Percentiles rank a stretch among this genome's conserved stretches.
phyloP scores from a whole-genome alignment of 1,140 invertebrate genomes.

The Drosophila aff. region DNA sequence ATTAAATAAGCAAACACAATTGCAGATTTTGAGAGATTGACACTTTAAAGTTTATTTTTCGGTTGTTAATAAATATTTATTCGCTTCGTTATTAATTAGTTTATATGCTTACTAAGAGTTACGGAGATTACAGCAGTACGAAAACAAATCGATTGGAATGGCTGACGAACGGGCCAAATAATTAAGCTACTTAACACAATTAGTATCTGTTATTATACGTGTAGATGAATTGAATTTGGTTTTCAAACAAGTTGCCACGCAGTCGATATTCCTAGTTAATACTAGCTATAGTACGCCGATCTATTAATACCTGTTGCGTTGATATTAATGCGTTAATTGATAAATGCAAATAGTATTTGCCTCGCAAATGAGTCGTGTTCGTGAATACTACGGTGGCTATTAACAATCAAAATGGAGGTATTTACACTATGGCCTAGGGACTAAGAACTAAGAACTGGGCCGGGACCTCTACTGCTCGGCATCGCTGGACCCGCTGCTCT shows the following conservation, averaged over 20 bases:
- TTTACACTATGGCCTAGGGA: slow-evolving; percentile 61
- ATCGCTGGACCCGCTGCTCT: slow-evolving; percentile 67
- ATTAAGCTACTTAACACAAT: slow-evolving; percentile 62
- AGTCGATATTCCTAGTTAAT: slow-evolving; percentile 68
- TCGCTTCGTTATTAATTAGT: slow-evolving; percentile 48
- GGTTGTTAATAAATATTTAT: slow-evolving; percentile 57
- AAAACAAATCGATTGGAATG: slow-evolving; percentile 54
- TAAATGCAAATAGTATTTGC: slow-evolving; percentile 48
- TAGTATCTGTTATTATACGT: slow-evolving; percentile 51
- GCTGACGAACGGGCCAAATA: slow-evolving; percentile 46
- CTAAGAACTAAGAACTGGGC: slow-evolving; percentile 19
- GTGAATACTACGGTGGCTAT: slow-evolving; percentile 39
- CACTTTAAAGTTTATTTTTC: slow-evolving; percentile 41
- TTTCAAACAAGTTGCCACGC: slow-evolving; percentile 56
- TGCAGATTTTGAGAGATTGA: slow-evolving; percentile 27
- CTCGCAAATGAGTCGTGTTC: slow-evolving; percentile 37
- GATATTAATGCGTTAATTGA: slow-evolving; percentile 54
- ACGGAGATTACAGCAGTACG: slow-evolving; percentile 56
- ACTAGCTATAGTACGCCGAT: slow-evolving; percentile 56
- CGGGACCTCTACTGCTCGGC: slow-evolving; percentile 59
- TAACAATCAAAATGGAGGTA: slow-evolving; percentile 45
- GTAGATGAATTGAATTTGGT: slow-evolving; percentile 68
- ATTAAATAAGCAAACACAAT: slow-evolving; percentile 6
- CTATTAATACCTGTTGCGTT: slow-evolving; percentile 55
- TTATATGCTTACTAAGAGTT: slow-evolving; percentile 56